These are phyloP conservation scores for Podocnemis expansa DNA, from an alignment of 2,113 vertebrate species.

Conservation along the genomic window DNA sequence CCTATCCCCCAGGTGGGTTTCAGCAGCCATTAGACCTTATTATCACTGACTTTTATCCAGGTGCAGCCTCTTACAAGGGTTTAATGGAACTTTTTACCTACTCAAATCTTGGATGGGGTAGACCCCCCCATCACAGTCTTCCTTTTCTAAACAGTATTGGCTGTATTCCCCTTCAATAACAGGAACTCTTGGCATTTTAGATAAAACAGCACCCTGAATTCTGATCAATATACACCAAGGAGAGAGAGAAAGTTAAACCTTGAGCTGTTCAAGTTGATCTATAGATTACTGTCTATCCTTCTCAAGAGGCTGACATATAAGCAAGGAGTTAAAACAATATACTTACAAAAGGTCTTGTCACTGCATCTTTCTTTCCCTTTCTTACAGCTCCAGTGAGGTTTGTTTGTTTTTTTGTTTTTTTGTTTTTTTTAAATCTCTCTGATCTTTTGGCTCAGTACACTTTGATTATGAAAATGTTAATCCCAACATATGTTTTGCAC, in stretches of 20 bases:
- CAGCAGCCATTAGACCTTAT: background rate
- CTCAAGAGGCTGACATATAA: background rate
- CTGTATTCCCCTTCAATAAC: background rate
- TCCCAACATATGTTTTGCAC: background rate
- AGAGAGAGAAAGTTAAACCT: slow-evolving; percentile 1
- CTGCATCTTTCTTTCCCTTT: background rate
- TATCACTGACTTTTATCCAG: background rate
- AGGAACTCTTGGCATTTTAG: background rate
- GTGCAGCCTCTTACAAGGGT: background rate
- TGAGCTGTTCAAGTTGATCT: background rate
- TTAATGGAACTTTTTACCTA: background rate
- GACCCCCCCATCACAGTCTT: background rate
- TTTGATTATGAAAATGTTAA: background rate
- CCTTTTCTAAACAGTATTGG: background rate
- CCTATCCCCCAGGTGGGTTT: background rate
- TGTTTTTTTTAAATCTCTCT: background rate
- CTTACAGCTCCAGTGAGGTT: background rate
- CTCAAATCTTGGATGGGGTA: background rate
- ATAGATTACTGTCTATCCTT: background rate
- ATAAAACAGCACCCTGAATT: background rate
- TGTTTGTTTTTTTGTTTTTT: too few relatives aligned
- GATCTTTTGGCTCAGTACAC: background rate
- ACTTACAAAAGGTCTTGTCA: background rate
- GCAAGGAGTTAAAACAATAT: background rate
- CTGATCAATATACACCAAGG: background rate